Evolutionary conservation across 1,140 invertebrate genomes (phyloP), one percentile per base, ranked within the genome.

Genomic region (Scaptomyza montana): DNA sequence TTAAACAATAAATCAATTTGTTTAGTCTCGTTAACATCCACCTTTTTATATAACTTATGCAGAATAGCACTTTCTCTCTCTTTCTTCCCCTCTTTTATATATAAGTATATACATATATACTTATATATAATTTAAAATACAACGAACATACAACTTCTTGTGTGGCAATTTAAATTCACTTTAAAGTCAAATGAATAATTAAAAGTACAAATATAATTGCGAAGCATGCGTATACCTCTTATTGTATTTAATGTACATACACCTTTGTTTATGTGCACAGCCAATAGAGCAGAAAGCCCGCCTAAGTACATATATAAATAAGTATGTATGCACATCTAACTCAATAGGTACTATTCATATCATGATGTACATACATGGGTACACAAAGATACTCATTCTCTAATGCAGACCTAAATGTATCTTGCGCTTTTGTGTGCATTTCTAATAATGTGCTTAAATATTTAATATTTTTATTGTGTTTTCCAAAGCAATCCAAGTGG

Each of bases 391-490:
- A 39, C 59, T 45, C 46, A 41, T 51, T 67, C 65, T 67, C 53
- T 39, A 36, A 47, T 69, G 66, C 69, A 59, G 62, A 72, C 62
- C 53, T 39, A 33, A 71, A 57, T 51, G 51, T 65, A 57, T 25
- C 30, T 10, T 51, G 53, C 41, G 45, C n/a, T 53, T 68, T 72
- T 84, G 81, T 89, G 76, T 89, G 84, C 84, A 68, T 76, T 89
- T 87, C 84, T 87, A 87, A 87, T 79, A 86, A 87, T 73, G 82
- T 82, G 79, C 84, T 89, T 87, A 87, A 89, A 87, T 87, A 82
- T 87, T 77, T 76, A 79, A 87, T 82, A 87, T 77, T 86, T 86
- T 86, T 81, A 87, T 86, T 78, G 72, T 86, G 78, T 85, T 86
- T 81, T 65, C 64, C 71, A 81, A 66, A 66, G 72, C 76, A 60